These are phyloP conservation scores for Corythornis madagascariensis DNA, from an alignment of 2,113 vertebrate species.

Conservation along the genomic window DNA sequence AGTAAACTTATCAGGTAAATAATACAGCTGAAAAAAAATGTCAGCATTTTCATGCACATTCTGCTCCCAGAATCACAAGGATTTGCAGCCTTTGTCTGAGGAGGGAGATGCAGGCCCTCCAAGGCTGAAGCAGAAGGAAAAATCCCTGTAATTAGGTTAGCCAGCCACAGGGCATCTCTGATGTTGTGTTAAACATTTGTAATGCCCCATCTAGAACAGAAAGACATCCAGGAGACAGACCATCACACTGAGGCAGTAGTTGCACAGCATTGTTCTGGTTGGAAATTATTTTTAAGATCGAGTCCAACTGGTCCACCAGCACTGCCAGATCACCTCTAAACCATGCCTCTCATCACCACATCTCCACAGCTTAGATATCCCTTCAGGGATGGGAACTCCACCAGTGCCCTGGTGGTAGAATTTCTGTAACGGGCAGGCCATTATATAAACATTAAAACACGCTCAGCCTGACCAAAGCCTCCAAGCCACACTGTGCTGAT, in stretches of 20 bases:
- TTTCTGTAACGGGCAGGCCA: not conserved
- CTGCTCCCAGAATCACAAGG: not conserved
- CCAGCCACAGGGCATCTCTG: not conserved
- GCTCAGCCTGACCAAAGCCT: not conserved
- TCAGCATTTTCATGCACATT: not conserved
- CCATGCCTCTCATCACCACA: not conserved
- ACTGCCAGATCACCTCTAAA: not conserved
- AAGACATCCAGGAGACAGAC: not conserved
- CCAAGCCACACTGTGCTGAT: accelerated
- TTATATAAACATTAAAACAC: not conserved
- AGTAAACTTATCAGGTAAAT: not conserved
- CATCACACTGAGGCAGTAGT: no score
- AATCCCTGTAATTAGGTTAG: not conserved
- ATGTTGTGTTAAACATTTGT: not conserved
- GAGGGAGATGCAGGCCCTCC: not conserved
- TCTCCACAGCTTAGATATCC: not conserved
- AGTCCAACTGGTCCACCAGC: not conserved
- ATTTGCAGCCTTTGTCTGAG: not conserved
- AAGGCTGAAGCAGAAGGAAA: not conserved
- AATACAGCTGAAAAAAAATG: not conserved
- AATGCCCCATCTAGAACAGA: not conserved
- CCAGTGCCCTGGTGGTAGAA: not conserved
- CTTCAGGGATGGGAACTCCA: not conserved
- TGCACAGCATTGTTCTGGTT: not conserved
- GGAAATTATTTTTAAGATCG: not conserved